Conservation (phyloP, 2,113 vertebrate species). For the Gymnobelideus leadbeateri region DNA sequence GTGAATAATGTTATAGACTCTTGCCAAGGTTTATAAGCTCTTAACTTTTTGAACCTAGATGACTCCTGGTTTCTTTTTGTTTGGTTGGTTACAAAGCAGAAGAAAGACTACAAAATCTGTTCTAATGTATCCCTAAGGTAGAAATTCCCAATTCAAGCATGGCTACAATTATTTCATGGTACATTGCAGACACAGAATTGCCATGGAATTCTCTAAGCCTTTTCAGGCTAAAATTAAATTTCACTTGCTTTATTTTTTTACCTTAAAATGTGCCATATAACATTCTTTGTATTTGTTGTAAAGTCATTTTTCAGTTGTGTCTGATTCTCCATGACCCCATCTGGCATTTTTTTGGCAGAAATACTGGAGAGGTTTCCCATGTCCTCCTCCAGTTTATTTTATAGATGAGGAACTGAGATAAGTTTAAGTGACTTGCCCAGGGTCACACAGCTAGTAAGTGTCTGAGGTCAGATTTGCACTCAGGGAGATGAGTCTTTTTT, state of each 20-base stretch:
- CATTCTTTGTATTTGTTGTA: neutral
- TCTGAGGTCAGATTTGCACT: neutral
- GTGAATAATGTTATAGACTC: neutral
- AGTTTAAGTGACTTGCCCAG: neutral
- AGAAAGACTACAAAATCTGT: neutral
- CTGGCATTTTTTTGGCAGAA: neutral
- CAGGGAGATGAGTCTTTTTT: neutral
- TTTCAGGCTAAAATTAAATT: neutral
- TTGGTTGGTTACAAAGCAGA: neutral
- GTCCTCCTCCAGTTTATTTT: neutral
- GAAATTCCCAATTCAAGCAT: neutral
- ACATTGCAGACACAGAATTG: neutral
- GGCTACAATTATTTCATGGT: neutral
- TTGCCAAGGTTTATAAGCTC: neutral
- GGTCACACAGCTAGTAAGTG: neutral
- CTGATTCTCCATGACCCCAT: neutral
- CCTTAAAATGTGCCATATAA: neutral
- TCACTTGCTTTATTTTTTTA: neutral
- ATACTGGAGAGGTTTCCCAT: neutral
- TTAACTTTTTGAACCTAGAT: neutral
- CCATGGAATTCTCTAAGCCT: neutral
- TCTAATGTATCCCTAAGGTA: neutral
- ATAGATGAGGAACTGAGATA: neutral
- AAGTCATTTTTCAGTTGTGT: neutral
- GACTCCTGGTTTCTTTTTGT: neutral